Evolutionary conservation across 2,797 vertebrate species (phyloP), one percentile per base, ranked within the genome.

Genomic region (Chrysolophus pictus): DNA sequence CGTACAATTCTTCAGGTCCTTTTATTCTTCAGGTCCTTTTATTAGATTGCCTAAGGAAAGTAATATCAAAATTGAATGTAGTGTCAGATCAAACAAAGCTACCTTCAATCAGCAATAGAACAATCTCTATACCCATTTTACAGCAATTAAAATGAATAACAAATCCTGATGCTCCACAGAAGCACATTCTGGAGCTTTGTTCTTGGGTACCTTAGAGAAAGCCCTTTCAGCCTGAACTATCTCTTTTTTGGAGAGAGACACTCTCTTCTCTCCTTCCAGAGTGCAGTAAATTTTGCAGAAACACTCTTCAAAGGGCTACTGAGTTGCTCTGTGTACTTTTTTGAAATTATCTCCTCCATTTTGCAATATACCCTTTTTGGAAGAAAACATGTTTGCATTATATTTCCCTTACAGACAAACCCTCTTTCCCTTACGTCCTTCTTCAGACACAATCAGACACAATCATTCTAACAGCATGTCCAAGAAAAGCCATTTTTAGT

Each of bases 81-180:
- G 73, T 49, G 70, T 55, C 76, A 78, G 70, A 88, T 81, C 70
- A 84, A 91, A 84, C 6, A 84, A 92, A 88, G 78, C 75, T 72
- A 55, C 51, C 42, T 95, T 75, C 42, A 81, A 59, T 65, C 76
- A 86, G 42, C 59, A 81, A 37, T 29, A 39, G 63, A 91, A 70
- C 51, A 75, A 86, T 72, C 83, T 90, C 37, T 37, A 51, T 78
- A 37, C 7, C 39, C 42, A 46, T 84, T 91, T 91, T 84, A 70
- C 39, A 42, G n/a, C 14, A 81, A 81, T n/a, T 62, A 18, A 85
- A 92, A 64, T 44, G 6, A 85, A 33, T 70, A 70, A 63, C 53
- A 76, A 77, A 77, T 11, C n/a, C 69, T 62, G 13, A 39, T 72
- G 21, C 55, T 76, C 10, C 47, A 49, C 1, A 5, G 74, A 42